Evolutionary conservation across 2,888 invertebrate genomes (phyloP).

Genomic region (Drosophila meridionalis): DNA sequence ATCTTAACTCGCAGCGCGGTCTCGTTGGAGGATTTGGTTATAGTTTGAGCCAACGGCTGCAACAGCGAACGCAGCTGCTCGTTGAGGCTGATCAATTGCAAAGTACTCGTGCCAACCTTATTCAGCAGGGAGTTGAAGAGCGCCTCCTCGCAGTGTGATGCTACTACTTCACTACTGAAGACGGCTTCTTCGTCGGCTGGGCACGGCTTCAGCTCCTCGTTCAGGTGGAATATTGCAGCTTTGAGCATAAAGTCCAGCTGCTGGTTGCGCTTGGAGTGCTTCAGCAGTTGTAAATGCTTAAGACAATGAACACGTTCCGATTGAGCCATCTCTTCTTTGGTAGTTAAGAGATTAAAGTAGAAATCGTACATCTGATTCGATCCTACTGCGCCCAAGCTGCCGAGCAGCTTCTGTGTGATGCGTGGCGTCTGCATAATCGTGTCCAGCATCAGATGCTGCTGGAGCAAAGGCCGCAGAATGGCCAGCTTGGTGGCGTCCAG

Average conservation of each 20-base stretch:
- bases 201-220: constrained; percentile 43
- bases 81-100: constrained; percentile 8
- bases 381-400: constrained; percentile 3
- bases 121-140: constrained; percentile 39
- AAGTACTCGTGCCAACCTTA: constrained; percentile 7
- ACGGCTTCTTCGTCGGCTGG: constrained; percentile 24
- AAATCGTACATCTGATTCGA: constrained; percentile 30
- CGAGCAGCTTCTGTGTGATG: constrained; percentile 30
- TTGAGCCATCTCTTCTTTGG: constrained; percentile 1
- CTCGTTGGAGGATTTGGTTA: constrained; percentile 16
- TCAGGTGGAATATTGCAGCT: constrained; percentile 39
- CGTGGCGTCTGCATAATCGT: constrained; percentile 27
- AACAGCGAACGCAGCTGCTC: constrained; percentile 22
- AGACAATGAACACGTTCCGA: constrained; percentile 42
- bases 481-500: constrained; percentile 31
- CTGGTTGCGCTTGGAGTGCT: constrained; percentile 13
- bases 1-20: constrained; percentile 30
- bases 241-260: constrained; percentile 33
- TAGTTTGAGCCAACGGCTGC: constrained; percentile 10
- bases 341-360: constrained; percentile 22
- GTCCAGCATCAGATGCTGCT: constrained; percentile 31
- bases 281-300: constrained; percentile 44
- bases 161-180: constrained; percentile 44
- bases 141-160: constrained; percentile 53
- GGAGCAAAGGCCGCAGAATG: constrained; percentile 32